Base-by-base conservation (phyloP, 2,113 vertebrate genomes). In the Tragulus kanchil region DNA sequence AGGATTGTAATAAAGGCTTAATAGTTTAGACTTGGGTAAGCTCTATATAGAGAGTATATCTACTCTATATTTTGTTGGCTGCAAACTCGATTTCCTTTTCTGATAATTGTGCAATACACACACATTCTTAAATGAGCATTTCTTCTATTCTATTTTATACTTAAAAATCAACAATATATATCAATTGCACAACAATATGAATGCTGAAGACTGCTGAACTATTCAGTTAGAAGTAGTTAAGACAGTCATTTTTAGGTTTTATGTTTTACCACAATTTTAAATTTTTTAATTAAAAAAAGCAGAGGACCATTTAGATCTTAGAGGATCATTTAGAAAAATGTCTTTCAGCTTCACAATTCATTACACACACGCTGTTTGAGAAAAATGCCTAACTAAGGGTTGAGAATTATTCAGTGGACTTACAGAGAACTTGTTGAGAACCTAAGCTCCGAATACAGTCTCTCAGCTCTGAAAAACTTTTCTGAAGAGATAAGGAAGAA, bases 1-100 rank as follows among this genome's bases (percentile, higher is more conserved):
- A 26, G 4, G 21, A 54, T 82, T 91, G 89, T 93, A 96, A 85
- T 85, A 85, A 79, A 78, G 17, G 36, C 36, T 85, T 69, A 62
- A 69, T 42, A 62, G 26, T 61, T 86, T 90, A 91, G 90, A 69
- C 3, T 73, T 89, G 73, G 54, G 8, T 50, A 85, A 86, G 19
- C 36, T 36, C 36, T 36, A 36, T 36, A 36, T 36, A 36, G 36
- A 36, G 36, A 36, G 36, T 36, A 36, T 36, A 36, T 42, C 23
- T 16, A 62, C 71, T 48, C 71, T 73, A 25, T 45, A 25, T 45
- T 45, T 73, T 73, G 23, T 42, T 45, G 14, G 14, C 62, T 42
- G 5, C 5, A 17, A 17, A 58, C 11, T 28, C 13, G 15, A 45
- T 6, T 91, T 9, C 42, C 52, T 83, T 71, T 77, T 65, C 10